These are phyloP conservation scores for Polyploca ridens DNA, from an alignment of 2,888 invertebrate species.

Conservation along the genomic window DNA sequence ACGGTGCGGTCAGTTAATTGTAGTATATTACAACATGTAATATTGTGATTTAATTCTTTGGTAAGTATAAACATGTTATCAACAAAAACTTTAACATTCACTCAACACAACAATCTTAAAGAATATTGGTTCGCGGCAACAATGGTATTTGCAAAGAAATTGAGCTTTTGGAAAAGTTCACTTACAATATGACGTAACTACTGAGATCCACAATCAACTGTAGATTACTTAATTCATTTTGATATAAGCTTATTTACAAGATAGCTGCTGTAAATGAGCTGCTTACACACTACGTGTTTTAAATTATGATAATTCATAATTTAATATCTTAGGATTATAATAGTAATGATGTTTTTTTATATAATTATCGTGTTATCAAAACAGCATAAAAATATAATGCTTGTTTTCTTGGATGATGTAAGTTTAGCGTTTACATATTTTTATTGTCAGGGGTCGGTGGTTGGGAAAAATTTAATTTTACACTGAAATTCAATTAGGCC, in stretches of 20 bases:
- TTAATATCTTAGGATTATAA: not conserved
- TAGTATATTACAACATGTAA: constrained; percentile 17
- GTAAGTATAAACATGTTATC: constrained; percentile 19
- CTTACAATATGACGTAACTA: constrained; percentile 72
- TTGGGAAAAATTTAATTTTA: no score
- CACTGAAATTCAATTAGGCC: not conserved
- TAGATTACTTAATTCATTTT: constrained; percentile 72
- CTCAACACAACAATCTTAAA: constrained; percentile 62
- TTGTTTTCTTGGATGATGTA: not conserved
- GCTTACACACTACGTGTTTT: not conserved
- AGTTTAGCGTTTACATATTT: not conserved
- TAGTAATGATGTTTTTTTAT: constrained; percentile 13
- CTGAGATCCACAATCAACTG: constrained; percentile 83
- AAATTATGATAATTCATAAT: not conserved
- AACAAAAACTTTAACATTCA: constrained; percentile 45
- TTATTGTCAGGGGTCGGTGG: no score
- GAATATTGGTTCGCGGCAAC: constrained; percentile 68
- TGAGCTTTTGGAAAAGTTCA: constrained; percentile 66
- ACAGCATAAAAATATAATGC: not conserved
- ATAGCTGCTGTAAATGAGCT: constrained; percentile 16
- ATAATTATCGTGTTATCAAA: not conserved
- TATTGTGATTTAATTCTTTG: constrained; percentile 33
- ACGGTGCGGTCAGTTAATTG: constrained; percentile 19
- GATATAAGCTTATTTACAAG: constrained; percentile 19
- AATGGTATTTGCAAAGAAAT: constrained; percentile 47